A percentile compares a stretch with the other conserved stretches of the same genome.
Conservation (phyloP, 2,797 vertebrate genomes). For the Myotis planiceps region DNA sequence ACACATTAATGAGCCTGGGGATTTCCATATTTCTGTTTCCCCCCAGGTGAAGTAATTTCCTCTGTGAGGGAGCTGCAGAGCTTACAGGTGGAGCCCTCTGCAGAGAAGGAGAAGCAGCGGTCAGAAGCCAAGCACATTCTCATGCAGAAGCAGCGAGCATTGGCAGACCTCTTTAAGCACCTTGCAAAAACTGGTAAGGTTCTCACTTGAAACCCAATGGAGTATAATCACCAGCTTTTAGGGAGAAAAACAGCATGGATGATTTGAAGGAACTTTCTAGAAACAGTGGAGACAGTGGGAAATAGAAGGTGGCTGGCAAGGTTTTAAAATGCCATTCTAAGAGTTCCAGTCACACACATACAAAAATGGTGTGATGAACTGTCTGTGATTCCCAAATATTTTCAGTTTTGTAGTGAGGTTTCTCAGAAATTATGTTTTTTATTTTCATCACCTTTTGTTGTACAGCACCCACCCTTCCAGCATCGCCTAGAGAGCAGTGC, state of each 20-base stretch:
- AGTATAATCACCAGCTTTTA: neutral
- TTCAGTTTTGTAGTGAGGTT: neutral
- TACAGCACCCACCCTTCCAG: neutral
- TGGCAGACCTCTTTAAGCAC: constrained; percentile 96
- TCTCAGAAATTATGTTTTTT: neutral
- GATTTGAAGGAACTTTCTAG: neutral
- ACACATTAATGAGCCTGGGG: neutral
- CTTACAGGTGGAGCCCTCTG: constrained; percentile 89
- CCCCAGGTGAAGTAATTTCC: constrained; percentile 91
- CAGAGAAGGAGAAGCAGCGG: constrained; percentile 94
- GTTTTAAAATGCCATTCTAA: constrained; percentile 5
- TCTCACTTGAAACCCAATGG: neutral
- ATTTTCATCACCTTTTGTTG: neutral
- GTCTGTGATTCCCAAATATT: neutral
- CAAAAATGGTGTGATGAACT: neutral
- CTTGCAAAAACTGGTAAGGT: constrained; percentile 92
- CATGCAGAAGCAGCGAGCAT: constrained; percentile 95
- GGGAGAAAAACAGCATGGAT: neutral
- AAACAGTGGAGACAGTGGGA: neutral
- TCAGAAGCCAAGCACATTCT: constrained; percentile 96
- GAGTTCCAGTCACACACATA: neutral
- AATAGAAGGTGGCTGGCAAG: neutral
- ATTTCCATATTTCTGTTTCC: neutral
- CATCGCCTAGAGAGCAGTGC: neutral
- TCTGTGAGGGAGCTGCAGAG: constrained; percentile 92